Conservation (phyloP, 2,797 vertebrate genomes). For the Sebastes oblongus region DNA sequence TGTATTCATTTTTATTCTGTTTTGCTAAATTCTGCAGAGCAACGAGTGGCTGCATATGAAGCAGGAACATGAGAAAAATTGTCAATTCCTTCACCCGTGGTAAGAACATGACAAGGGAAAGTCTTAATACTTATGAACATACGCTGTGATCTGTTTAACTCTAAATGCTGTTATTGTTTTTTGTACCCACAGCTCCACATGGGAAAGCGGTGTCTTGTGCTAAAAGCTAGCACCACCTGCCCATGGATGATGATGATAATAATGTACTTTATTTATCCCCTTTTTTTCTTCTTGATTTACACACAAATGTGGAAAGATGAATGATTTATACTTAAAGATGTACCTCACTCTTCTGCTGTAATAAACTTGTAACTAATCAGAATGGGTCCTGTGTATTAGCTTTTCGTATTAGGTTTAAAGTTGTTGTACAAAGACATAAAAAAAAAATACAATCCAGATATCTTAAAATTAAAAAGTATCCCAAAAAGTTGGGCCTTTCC, state of each 20-base stretch:
- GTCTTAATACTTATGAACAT: too few relatives aligned
- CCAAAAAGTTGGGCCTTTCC: background rate
- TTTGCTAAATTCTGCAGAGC: background rate
- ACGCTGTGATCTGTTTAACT: background rate
- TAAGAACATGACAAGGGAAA: conserved; percentile 1
- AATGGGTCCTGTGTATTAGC: background rate
- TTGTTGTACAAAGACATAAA: background rate
- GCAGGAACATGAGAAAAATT: background rate
- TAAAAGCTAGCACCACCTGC: background rate
- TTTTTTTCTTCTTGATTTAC: background rate
- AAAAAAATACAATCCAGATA: background rate
- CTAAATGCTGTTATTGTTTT: background rate
- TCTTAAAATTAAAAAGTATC: background rate
- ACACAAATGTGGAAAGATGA: background rate
- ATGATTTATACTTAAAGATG: background rate
- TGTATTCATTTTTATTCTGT: background rate
- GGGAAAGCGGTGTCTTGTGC: conserved; percentile 83
- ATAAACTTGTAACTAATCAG: conserved; percentile 26
- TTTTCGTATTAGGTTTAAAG: background rate
- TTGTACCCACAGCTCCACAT: conserved; percentile 79
- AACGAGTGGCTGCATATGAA: background rate
- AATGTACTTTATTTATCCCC: background rate
- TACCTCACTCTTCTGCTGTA: background rate
- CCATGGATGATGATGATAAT: background rate
- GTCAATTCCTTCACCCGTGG: background rate